These are phyloP conservation scores for Nemotelus pantherinus DNA, from an alignment of 2,888 invertebrate genomes.

Conservation along the genomic window DNA sequence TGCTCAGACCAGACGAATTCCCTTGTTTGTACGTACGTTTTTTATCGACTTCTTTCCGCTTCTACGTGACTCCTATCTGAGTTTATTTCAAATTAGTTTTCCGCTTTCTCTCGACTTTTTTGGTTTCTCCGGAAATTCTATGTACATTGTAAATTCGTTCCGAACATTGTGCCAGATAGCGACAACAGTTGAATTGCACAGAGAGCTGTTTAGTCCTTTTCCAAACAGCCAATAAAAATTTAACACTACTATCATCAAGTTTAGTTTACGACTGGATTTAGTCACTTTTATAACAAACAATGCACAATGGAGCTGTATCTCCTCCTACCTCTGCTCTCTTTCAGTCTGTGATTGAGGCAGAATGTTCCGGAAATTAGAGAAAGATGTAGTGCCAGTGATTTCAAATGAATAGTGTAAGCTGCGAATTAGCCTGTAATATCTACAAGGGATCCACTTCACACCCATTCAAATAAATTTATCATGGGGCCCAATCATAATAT, in stretches of 20 bases:
- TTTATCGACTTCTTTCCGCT: slow-evolving; percentile 19
- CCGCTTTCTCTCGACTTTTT: not conserved
- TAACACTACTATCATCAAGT: slow-evolving; percentile 32
- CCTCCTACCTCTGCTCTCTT: too few species aligned
- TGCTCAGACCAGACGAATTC: not conserved
- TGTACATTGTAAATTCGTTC: slow-evolving; percentile 2
- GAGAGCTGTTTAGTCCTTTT: slow-evolving; percentile 19
- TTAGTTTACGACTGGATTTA: not conserved
- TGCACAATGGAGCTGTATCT: too few species aligned
- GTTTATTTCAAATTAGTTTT: slow-evolving; percentile 39
- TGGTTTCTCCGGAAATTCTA: not conserved
- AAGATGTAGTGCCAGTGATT: too few species aligned
- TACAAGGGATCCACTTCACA: too few species aligned
- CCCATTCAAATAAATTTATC: not conserved
- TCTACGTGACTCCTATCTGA: slow-evolving; percentile 36
- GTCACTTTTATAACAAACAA: not conserved
- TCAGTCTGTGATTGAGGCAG: too few species aligned
- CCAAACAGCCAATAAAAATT: slow-evolving; percentile 36
- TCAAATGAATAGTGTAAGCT: too few species aligned
- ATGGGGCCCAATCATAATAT: not conserved
- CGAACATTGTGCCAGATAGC: not conserved
- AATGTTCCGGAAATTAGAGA: too few species aligned
- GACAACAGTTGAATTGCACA: not conserved
- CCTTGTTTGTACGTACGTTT: slow-evolving; percentile 10
- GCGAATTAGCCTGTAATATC: too few species aligned